Evolutionary conservation across 2,113 vertebrate species (phyloP), one percentile per base, ranked within the genome.

Genomic region (Urocynchramus pylzowi): DNA sequence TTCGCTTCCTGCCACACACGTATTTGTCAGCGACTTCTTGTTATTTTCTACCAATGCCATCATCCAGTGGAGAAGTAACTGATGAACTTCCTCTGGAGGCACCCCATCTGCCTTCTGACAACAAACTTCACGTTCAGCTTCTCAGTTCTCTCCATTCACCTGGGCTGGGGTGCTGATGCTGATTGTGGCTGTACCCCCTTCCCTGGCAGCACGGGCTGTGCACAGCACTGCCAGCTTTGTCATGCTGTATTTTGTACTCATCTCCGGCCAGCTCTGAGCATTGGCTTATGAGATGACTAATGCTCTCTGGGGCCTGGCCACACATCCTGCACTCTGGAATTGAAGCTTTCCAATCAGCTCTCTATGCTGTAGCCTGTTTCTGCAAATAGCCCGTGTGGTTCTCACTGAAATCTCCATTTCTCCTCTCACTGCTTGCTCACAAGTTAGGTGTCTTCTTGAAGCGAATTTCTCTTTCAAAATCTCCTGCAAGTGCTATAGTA

Each of bases 261-360:
- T 90, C 94, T 93, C 88, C 50, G 16, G 95, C 88, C 94, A 80
- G 94, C 88, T 83, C 94, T 67, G 94, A 95, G 39, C 83, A 27
- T 69, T 93, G 75, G 42, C 79, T 79, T 67, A 53, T 4, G 22
- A 54, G 30, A 60, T 93, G 96, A 93, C 82, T 94, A 92, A 95
- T 84, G 5, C 63, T 94, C 94, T 77, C 88, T 77, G 54, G 90
- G 96, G 92, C 88, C 92, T 50, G 88, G 94, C 90, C 83, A 67
- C 94, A 59, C 85, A 92, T 93, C 95, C 96, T 84, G 94, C 70
- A 6, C 71, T 60, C 85, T 18, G 50, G 59, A 70, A 65, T 24
- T 12, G 26, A 27, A 47, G 27, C 75, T 77, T 68, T 88, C 71
- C 90, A 61, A 45, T 13, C 81, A 56, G 57, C 75, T 49, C 4